These are phyloP conservation scores for Pantherophis vulpinus DNA, from an alignment of 2,797 vertebrate species.

Conservation along the genomic window DNA sequence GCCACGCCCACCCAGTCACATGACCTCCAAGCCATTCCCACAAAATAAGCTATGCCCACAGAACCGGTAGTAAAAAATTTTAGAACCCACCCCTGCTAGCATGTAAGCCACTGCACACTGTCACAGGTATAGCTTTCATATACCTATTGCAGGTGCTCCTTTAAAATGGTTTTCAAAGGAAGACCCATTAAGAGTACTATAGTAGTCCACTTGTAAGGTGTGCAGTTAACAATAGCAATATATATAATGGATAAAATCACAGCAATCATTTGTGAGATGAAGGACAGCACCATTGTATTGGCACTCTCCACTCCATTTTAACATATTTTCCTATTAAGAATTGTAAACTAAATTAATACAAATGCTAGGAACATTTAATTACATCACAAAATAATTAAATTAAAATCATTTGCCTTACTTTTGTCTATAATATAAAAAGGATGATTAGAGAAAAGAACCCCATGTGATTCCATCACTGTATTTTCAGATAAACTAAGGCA, in stretches of 20 bases:
- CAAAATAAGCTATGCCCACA: no score
- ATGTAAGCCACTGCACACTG: neutral
- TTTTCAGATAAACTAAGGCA: neutral
- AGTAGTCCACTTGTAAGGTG: neutral
- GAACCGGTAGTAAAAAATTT: no score
- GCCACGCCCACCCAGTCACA: no score
- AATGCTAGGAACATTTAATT: neutral
- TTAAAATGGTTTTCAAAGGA: neutral
- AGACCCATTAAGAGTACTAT: neutral
- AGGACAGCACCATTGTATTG: neutral
- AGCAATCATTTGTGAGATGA: neutral
- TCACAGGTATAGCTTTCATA: neutral
- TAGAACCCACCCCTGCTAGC: neutral
- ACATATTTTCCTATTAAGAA: neutral
- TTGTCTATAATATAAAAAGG: neutral
- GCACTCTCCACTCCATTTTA: neutral
- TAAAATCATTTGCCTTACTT: slow-evolving; percentile 17
- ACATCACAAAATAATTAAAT: neutral
- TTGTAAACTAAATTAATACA: neutral
- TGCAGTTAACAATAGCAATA: neutral
- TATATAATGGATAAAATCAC: neutral
- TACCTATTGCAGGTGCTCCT: neutral
- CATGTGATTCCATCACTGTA: neutral
- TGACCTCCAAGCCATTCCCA: no score
- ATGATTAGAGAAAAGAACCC: neutral